Conservation (phyloP, 2,888 invertebrate species). For the Pseudolycoriella hygida region DNA sequence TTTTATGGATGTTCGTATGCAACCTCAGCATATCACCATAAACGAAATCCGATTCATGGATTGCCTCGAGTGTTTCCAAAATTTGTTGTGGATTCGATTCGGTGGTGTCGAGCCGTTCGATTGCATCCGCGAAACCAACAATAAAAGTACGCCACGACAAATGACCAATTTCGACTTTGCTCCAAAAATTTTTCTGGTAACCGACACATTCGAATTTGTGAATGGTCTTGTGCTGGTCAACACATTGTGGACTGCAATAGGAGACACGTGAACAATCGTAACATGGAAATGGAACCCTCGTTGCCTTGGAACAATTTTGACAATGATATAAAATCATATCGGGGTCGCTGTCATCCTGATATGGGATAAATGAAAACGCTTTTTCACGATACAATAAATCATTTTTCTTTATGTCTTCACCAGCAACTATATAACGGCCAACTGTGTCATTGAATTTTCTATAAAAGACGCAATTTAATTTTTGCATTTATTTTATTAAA, state of each 20-base stretch:
- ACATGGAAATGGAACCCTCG: conserved; percentile 51
- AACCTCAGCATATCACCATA: conserved; percentile 53
- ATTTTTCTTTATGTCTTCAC: conserved; percentile 38
- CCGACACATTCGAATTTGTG: conserved; percentile 60
- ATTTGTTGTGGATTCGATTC: neutral
- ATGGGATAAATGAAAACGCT: conserved; percentile 59
- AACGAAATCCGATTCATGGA: conserved; percentile 24
- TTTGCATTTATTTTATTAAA: no score
- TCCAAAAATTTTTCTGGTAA: conserved; percentile 40
- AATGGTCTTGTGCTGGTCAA: conserved; percentile 32
- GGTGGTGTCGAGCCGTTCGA: neutral
- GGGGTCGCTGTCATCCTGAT: conserved; percentile 22
- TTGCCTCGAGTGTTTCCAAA: conserved; percentile 2
- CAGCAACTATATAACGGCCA: conserved; percentile 50
- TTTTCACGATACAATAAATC: conserved; percentile 64
- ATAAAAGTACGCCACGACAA: conserved; percentile 55
- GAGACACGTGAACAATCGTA: conserved; percentile 41
- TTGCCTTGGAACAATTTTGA: conserved; percentile 49
- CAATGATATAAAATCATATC: conserved; percentile 36
- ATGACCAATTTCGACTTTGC: conserved; percentile 59
- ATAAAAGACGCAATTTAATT: neutral
- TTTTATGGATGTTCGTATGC: conserved; percentile 53
- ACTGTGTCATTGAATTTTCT: neutral
- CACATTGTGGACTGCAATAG: conserved; percentile 51
- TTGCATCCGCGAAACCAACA: conserved; percentile 22